Base-by-base conservation (phyloP, 2,888 invertebrate species). In the Chymomyza procnemis region DNA sequence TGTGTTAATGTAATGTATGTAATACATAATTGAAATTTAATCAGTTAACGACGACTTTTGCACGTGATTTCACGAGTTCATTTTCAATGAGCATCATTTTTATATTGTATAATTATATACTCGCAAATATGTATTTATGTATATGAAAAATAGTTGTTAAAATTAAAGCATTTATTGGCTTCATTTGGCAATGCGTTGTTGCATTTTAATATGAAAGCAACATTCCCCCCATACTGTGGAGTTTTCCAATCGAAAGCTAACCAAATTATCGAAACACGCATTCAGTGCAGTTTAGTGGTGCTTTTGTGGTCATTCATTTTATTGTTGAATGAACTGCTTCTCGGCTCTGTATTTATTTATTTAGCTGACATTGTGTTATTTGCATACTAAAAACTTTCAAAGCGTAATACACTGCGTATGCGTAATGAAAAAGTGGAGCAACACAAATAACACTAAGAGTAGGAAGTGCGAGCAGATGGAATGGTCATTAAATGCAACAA, bases 401-500 rank as follows among this genome's bases (percentile, higher is more conserved):
- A 55, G 61, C 67, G 69, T 71, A 73, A 76, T 73, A 79, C 80
- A 80, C 76, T 76, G 82, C 78, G 81, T 80, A 81, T 80, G 78
- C 81, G 82, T 68, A 81, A 85, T 85, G 34, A 12, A 76, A 85
- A 81, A 66, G 57, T 69, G 64, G 50, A 8, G 26, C 26, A 26
- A 1, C 26, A 26, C 26, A 26, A 26, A 68, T 71, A 59, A 66
- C 50, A 61, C 22, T 56, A 56, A 63, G 47, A 64, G n/a, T n/a
- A n/a, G 67, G 26, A 26, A 26, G 26, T 26, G 26, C 6, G 6
- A 26, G 78, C 81, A 73, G 79, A 76, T 82, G 85, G 69, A 60
- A 67, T 69, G 77, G 63, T 68, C 82, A 85, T 82, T 82, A 82
- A 82, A 80, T 82, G 82, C 81, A 78, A 78, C 85, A 73, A 85